Evolutionary conservation across 2,888 invertebrate genomes (phyloP).

Genomic region (Callimorpha dominula): DNA sequence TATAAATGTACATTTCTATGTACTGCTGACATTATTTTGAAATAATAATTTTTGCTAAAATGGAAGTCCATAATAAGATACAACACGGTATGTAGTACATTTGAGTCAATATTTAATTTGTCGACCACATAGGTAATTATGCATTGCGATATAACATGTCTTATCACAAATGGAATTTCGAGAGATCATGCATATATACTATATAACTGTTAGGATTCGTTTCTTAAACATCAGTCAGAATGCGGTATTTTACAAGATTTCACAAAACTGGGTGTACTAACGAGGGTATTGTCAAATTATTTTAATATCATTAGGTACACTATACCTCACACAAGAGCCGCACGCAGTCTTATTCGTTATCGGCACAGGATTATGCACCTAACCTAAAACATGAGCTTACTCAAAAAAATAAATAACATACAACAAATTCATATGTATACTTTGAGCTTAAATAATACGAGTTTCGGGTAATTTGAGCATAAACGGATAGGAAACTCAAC

Average conservation of each 20-base stretch:
- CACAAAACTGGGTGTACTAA: constrained; percentile 25
- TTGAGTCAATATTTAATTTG: constrained; percentile 33
- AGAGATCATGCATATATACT: constrained; percentile 18
- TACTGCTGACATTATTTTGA: constrained; percentile 52
- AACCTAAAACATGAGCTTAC: constrained; percentile 52
- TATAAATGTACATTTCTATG: constrained; percentile 51
- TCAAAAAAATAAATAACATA: constrained; percentile 22
- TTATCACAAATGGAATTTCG: constrained; percentile 29
- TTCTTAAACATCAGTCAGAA: constrained; percentile 22
- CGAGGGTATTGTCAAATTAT: constrained; percentile 49
- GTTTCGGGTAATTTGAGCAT: constrained; percentile 24
- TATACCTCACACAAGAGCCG: constrained; percentile 57
- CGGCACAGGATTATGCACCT: constrained; percentile 50
- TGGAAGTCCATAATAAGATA: constrained; percentile 49
- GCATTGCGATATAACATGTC: constrained; percentile 28
- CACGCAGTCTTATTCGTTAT: constrained; percentile 66
- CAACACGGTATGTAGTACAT: constrained; percentile 51
- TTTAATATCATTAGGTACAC: constrained; percentile 48
- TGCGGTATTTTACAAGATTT: constrained; percentile 14
- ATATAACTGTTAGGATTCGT: constrained; percentile 21
- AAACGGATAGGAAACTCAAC: constrained; percentile 30
- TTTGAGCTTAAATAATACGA: constrained; percentile 24
- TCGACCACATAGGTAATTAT: constrained; percentile 33
- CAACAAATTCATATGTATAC: constrained; percentile 21
- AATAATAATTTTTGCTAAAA: constrained; percentile 50